Evolutionary conservation across 2,888 invertebrate species (phyloP), one percentile per base, ranked within the genome.

Genomic region (Ceramica pisi): DNA sequence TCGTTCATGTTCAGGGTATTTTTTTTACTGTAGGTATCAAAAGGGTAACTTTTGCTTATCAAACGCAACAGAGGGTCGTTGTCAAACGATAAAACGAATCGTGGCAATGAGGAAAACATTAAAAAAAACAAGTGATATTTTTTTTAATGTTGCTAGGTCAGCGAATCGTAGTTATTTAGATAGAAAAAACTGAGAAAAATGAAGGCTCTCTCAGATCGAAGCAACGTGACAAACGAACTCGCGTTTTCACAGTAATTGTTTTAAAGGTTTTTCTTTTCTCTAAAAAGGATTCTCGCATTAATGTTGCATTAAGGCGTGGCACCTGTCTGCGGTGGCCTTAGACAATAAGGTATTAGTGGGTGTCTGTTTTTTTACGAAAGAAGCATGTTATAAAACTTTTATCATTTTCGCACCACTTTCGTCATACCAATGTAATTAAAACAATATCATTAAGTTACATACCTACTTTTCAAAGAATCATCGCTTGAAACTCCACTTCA

Each of bases 11-110:
- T 66, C 14, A 5, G 55, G 19, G 26, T 41, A 23, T 71, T 69
- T 78, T 80, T 70, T 74, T 75, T 69, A 69, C 55, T 57, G 60
- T 67, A 46, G 44, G 14, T 61, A 68, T 67, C 53, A 71, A 71
- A 79, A 62, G 75, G 64, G 59, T 63, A 26, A 65, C 55, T 72
- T 80, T 81, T 67, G 72, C 62, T 72, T 79, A 79, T 75, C 72
- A 72, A 76, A 72, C 35, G 44, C 53, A 35, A 64, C 61, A 35
- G 46, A 60, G 65, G 62, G 44, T 46, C 41, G 71, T 67, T 73
- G 53, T 55, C 31, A 63, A 35, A 35, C 56, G 35, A 71, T 61
- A 59, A 77, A 65, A 53, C 16, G 46, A 71, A 64, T 38, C 19
- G 67, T 26, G 21, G 19, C 41, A 1, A 67, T 21, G n/a, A 59